These are phyloP conservation scores for Pionites leucogaster DNA, from an alignment of 2,113 vertebrate species.

Conservation along the genomic window DNA sequence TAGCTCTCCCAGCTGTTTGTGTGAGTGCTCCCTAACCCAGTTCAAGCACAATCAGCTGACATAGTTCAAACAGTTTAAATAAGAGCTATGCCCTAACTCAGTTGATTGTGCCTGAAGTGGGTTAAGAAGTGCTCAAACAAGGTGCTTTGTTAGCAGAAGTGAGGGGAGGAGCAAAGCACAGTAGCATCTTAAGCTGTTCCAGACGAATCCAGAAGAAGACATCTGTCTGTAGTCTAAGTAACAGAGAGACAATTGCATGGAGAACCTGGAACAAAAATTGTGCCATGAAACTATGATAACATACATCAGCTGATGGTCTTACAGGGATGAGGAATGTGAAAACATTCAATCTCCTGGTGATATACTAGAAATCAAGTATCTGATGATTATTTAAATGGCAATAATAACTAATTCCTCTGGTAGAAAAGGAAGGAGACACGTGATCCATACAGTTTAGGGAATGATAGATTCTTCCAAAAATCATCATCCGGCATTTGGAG, in stretches of 20 bases:
- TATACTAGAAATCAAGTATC: background rate
- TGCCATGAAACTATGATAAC: background rate
- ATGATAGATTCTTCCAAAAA: background rate
- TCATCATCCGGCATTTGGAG: background rate
- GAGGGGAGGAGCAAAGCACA: background rate
- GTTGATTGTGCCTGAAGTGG: slow-evolving; percentile 21
- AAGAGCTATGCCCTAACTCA: background rate
- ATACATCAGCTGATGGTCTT: background rate
- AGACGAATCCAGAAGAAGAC: background rate
- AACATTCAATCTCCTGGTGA: background rate
- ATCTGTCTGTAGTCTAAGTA: background rate
- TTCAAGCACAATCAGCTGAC: slow-evolving; percentile 38
- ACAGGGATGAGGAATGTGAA: background rate
- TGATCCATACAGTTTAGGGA: background rate
- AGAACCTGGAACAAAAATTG: background rate
- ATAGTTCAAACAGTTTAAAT: slow-evolving; percentile 7
- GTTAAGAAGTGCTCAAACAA: background rate
- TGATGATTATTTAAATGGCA: background rate
- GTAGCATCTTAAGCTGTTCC: background rate
- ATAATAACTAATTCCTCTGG: background rate
- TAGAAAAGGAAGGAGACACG: background rate
- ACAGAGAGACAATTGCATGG: background rate
- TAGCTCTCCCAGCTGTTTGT: slow-evolving; percentile 16
- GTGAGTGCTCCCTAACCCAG: slow-evolving; percentile 27
- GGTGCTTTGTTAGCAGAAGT: slow-evolving; percentile 13